Evolutionary conservation across 2,888 invertebrate genomes (phyloP).

Genomic region (Spicauda simplicius): DNA sequence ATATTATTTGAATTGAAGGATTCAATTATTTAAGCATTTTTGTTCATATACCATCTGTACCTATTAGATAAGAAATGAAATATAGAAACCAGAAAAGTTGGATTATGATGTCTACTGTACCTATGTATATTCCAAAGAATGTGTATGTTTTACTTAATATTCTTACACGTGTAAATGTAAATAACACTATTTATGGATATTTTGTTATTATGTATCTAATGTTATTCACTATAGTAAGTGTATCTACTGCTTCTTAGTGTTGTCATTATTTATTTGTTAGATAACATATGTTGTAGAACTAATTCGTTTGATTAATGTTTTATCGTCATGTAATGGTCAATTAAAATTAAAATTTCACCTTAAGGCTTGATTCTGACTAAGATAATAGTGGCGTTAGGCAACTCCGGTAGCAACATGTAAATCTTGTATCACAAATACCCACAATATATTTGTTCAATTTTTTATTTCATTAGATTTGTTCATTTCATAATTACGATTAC

Average conservation of each 20-base stretch:
- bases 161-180: conserved; percentile 10
- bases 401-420: not conserved
- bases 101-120: conserved; percentile 30
- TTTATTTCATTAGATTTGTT: too few relatives aligned
- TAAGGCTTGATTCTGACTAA: conserved; percentile 31
- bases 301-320: conserved; percentile 24
- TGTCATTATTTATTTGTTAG: conserved; percentile 36
- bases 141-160: conserved; percentile 36
- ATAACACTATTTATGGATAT: conserved; percentile 30
- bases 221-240: conserved; percentile 24
- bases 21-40: conserved; percentile 16
- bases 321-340: conserved; percentile 41
- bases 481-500: too few relatives aligned
- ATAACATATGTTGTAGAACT: conserved; percentile 25
- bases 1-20: conserved; percentile 14
- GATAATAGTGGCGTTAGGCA: not conserved
- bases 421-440: too few relatives aligned
- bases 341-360: conserved; percentile 40
- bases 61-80: conserved; percentile 22
- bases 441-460: too few relatives aligned
- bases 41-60: conserved; percentile 18
- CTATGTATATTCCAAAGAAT: conserved; percentile 41
- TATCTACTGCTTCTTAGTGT: conserved; percentile 26
- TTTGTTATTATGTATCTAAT: conserved; percentile 25
- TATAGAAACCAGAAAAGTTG: conserved; percentile 36